A percentile compares a stretch with the other conserved stretches of the same genome.
Conservation (phyloP, 37 sponge, comb jelly and placozoan genomes). For the Hormiphora californensis region DNA sequence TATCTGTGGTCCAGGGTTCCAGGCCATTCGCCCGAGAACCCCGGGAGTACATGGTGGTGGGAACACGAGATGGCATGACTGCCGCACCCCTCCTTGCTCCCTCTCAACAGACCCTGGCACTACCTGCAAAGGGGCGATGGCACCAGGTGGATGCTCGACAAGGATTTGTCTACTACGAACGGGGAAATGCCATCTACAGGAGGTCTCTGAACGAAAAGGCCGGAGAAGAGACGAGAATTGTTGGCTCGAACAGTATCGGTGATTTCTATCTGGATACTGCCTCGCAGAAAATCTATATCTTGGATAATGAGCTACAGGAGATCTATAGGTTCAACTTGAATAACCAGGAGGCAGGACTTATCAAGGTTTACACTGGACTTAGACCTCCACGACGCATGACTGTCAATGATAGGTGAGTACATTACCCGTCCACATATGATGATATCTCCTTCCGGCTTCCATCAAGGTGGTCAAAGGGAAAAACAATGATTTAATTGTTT, state of each 20-base stretch:
- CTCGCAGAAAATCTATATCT: not conserved
- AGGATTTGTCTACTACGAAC: not conserved
- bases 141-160: not conserved
- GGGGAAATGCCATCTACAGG: not conserved
- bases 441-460: not conserved
- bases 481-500: too few species aligned
- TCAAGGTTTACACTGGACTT: not conserved
- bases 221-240: not conserved
- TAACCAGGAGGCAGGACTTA: not conserved
- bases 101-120: not conserved
- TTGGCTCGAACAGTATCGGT: not conserved
- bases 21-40: not conserved
- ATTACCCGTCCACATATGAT: not conserved
- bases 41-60: not conserved
- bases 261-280: not conserved
- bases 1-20: not conserved
- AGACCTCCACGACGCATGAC: not conserved
- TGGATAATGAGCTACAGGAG: not conserved
- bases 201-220: not conserved
- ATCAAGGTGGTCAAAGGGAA: too few species aligned
- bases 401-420: not conserved
- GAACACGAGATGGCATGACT: not conserved
- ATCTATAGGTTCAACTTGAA: not conserved
- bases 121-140: not conserved
- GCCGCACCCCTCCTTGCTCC: not conserved